These are phyloP conservation scores for Hylia prasina DNA, from an alignment of 2,113 vertebrate species.

Conservation along the genomic window DNA sequence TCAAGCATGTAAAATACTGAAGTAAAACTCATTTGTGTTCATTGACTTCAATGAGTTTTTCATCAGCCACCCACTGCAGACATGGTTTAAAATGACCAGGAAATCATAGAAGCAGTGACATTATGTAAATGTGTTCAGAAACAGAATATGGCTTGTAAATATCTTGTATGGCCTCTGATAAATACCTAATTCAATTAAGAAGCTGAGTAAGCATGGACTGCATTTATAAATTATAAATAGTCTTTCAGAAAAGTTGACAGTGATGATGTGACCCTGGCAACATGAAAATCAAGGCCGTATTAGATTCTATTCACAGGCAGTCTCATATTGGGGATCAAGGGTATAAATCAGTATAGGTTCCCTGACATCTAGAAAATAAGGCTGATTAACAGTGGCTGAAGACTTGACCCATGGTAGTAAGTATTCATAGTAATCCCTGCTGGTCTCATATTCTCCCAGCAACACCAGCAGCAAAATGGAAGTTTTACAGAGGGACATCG, in stretches of 20 bases:
- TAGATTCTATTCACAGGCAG: neutral
- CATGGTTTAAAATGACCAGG: neutral
- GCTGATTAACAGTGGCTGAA: neutral
- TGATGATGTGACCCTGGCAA: neutral
- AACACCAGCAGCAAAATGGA: neutral
- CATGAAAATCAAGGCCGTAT: neutral
- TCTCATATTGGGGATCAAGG: neutral
- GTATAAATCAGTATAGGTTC: neutral
- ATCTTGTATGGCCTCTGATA: neutral
- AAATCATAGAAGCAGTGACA: neutral
- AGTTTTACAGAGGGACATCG: neutral
- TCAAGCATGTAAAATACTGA: neutral
- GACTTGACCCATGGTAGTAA: neutral
- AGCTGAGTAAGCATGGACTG: neutral
- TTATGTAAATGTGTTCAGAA: neutral
- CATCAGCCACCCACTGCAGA: neutral
- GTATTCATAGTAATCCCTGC: neutral
- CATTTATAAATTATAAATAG: neutral
- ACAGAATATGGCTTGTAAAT: neutral
- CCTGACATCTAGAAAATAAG: neutral
- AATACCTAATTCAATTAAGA: neutral
- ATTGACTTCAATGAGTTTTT: constrained; percentile 5
- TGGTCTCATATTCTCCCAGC: neutral
- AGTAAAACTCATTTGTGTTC: neutral
- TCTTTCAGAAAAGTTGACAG: neutral